A percentile compares a stretch with the other conserved stretches of the same genome.
Conservation (phyloP, 2,113 vertebrate genomes). For the Alethe castanea region DNA sequence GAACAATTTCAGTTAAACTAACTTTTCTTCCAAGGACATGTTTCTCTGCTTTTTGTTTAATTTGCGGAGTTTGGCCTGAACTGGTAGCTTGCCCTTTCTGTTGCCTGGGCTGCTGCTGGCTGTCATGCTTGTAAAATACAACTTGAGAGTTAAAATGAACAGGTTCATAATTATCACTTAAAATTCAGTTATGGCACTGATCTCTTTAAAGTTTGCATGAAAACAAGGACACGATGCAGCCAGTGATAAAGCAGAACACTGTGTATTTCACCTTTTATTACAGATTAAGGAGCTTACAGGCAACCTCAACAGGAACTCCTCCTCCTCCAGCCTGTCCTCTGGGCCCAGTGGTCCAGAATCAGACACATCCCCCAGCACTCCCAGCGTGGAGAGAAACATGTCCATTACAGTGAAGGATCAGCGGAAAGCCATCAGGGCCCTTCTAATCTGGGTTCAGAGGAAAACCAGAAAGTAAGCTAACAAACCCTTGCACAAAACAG, state of each 20-base stretch:
- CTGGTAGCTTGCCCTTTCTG: not conserved
- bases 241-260: not conserved
- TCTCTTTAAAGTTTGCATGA: not conserved
- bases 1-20: not conserved
- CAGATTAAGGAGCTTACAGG: conserved; percentile 98
- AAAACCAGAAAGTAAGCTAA: conserved; percentile 88
- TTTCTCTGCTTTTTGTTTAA: not conserved
- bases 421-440: conserved; percentile 87
- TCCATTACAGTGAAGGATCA: conserved; percentile 80
- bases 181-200: not conserved
- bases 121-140: not conserved
- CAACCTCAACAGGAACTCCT: conserved; percentile 90
- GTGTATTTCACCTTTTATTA: conserved; percentile 29
- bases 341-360: conserved; percentile 89
- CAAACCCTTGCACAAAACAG: not conserved
- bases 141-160: not conserved
- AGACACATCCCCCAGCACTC: conserved; percentile 83
- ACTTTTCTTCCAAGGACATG: not conserved
- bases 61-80: not conserved
- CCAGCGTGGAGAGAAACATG: conserved; percentile 74
- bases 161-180: not conserved
- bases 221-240: not conserved
- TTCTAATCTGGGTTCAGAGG: conserved; percentile 93
- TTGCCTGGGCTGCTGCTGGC: not conserved
- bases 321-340: conserved; percentile 88